These are phyloP conservation scores for Stictocephala bisonia DNA, from an alignment of 2,888 invertebrate genomes.

Conservation along the genomic window DNA sequence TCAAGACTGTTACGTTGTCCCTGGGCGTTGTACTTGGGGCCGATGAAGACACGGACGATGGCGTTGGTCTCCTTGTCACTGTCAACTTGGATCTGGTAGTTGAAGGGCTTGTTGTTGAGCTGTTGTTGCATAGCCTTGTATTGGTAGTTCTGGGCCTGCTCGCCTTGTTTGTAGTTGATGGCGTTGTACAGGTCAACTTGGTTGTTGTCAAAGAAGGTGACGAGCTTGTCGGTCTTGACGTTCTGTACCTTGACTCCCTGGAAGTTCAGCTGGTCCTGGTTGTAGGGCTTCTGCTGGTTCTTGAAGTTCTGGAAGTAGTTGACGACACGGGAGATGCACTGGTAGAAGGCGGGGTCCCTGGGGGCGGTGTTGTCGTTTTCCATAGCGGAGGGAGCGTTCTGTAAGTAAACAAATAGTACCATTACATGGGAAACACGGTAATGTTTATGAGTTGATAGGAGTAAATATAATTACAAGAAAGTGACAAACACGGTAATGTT, in stretches of 20 bases:
- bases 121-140: constrained; percentile 70
- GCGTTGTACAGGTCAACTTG: constrained; percentile 74
- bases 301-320: constrained; percentile 71
- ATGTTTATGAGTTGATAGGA: no score
- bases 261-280: constrained; percentile 68
- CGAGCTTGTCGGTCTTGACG: constrained; percentile 72
- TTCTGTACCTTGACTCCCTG: constrained; percentile 74
- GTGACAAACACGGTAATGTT: no score
- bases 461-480: no score
- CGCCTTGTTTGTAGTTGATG: constrained; percentile 64
- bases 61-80: constrained; percentile 71
- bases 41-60: constrained; percentile 75
- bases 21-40: constrained; percentile 76
- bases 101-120: constrained; percentile 75
- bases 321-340: constrained; percentile 70
- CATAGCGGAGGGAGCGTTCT: constrained; percentile 68
- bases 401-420: not conserved
- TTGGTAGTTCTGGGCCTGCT: constrained; percentile 51
- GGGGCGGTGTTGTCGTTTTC: constrained; percentile 74
- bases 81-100: constrained; percentile 68
- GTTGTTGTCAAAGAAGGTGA: constrained; percentile 77
- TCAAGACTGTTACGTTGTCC: constrained; percentile 64
- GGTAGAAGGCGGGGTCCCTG: constrained; percentile 80
- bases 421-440: not conserved
- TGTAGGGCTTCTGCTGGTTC: constrained; percentile 71